These are phyloP conservation scores for Drosophila punjabiensis DNA, from an alignment of 1,140 invertebrate genomes.

Conservation along the genomic window DNA sequence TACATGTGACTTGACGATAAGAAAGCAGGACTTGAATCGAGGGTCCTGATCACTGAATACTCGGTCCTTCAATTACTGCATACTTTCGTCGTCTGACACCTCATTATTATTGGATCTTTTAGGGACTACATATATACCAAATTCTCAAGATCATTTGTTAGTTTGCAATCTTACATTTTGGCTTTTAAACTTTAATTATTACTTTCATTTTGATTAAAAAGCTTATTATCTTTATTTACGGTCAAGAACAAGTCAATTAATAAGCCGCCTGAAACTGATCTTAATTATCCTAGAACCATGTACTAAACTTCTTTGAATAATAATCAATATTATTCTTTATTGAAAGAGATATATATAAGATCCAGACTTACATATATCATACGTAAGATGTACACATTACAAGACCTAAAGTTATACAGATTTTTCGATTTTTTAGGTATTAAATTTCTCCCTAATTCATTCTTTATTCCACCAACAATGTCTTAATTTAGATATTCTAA, in stretches of 20 bases:
- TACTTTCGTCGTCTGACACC: neutral
- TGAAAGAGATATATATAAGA: no score
- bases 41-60: neutral
- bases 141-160: neutral
- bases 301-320: no score
- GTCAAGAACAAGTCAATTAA: neutral
- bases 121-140: neutral
- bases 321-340: no score
- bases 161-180: neutral
- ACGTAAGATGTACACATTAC: no score
- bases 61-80: neutral
- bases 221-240: neutral
- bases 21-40: neutral
- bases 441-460: no score
- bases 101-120: neutral
- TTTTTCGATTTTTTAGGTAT: neutral
- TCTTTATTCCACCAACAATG: neutral
- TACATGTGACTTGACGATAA: slow-evolving; percentile 2
- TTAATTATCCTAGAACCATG: no score
- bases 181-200: neutral
- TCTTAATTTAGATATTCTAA: neutral
- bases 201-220: neutral
- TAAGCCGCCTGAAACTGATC: no score
- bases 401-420: no score
- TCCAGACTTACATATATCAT: no score